Evolutionary conservation across 2,888 invertebrate genomes (phyloP), one percentile per base, ranked within the genome.

Genomic region (Drosophila greeni): DNA sequence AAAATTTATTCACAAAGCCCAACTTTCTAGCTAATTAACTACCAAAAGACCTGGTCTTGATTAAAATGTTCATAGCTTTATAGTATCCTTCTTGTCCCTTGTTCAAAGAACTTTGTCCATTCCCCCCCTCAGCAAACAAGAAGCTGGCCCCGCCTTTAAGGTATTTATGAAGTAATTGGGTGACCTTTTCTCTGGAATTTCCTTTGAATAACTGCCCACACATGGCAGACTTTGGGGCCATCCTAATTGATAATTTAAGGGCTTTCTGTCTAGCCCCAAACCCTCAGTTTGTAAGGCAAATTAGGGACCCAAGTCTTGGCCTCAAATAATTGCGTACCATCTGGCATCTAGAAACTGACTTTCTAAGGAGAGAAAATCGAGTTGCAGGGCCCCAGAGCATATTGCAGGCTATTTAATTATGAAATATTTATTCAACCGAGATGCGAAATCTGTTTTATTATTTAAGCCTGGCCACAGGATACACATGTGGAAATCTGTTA

Each of bases 191-290:
- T 43, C 20, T n/a, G 51, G 24, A 62, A 51, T 33, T 62, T 62
- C 43, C 31, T 61, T 62, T 61, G 51, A 58, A 58, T 48, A 16
- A 36, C 61, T 51, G 31, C 61, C 61, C 61, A 61, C 62, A 62
- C 62, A 62, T 62, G 61, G 61, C 34, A 29, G 49, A 49, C 49
- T 59, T 61, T 31, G 42, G 36, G 37, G 34, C 42, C 36, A 51
- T 43, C 51, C 62, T 62, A 62, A 62, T 62, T 62, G 62, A 62
- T 62, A 62, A 62, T 62, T 62, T 62, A 62, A 51, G 62, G 62
- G 43, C 51, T 49, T 36, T 62, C 62, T 62, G 62, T 62, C 51
- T 62, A 36, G 62, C 7, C 36, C 18, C 59, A 29, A 14, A 45
- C 40, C 26, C 26, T 20, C 16, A 33, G 62, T 31, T 61, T 43